These are phyloP conservation scores for Campylomormyrus numenius DNA, from an alignment of 2,113 vertebrate genomes.

Conservation along the genomic window DNA sequence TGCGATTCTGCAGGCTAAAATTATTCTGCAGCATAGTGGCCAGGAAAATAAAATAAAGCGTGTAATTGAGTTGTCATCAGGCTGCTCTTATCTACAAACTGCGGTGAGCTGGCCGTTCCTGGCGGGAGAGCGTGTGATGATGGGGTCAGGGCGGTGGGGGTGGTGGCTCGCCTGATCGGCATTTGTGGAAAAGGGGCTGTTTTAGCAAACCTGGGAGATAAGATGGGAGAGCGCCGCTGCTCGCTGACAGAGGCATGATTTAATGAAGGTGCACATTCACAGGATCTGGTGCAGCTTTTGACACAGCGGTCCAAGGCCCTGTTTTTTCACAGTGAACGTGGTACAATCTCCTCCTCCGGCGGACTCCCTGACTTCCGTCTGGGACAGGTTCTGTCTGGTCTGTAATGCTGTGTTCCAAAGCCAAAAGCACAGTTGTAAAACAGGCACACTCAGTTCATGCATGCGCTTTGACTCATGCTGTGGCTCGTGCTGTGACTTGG, in stretches of 20 bases:
- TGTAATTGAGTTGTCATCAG: constrained; percentile 18
- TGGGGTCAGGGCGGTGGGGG: background rate
- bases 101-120: background rate
- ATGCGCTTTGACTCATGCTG: background rate
- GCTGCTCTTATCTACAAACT: background rate
- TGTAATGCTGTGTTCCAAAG: background rate
- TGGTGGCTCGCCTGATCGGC: background rate
- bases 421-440: background rate
- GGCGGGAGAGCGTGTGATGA: background rate
- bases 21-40: background rate
- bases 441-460: background rate
- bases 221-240: background rate
- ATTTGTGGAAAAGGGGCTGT: background rate
- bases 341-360: background rate
- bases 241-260: background rate
- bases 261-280: background rate
- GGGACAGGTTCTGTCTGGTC: background rate
- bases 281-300: background rate
- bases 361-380: background rate
- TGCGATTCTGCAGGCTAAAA: constrained; percentile 12
- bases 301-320: background rate
- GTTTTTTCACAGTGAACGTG: background rate
- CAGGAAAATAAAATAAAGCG: constrained; percentile 16
- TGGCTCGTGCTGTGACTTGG: background rate
- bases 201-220: background rate